These are phyloP conservation scores for Egretta garzetta DNA, from an alignment of 2,113 vertebrate species.

Conservation along the genomic window DNA sequence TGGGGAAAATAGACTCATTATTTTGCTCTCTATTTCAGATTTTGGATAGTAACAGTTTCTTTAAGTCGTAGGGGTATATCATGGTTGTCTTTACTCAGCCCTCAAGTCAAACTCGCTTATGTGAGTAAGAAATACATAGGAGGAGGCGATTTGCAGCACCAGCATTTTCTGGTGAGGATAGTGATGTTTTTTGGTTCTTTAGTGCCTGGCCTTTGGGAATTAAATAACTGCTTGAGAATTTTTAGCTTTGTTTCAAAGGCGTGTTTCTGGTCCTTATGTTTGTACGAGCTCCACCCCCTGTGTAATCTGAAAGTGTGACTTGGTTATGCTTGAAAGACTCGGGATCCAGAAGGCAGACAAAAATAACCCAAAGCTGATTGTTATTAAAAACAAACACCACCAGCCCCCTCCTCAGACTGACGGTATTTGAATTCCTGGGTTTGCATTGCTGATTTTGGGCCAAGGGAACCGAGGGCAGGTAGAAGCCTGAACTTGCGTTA, in stretches of 20 bases:
- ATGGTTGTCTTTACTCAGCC: background rate
- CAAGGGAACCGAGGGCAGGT: background rate
- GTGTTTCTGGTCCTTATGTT: background rate
- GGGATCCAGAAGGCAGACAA: background rate
- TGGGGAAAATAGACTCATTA: background rate
- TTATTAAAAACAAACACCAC: background rate
- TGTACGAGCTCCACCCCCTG: background rate
- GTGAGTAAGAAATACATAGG: background rate
- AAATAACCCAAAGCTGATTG: background rate
- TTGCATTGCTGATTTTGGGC: constrained; percentile 16
- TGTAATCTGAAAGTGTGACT: background rate
- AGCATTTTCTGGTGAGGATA: background rate
- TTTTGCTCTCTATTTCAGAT: background rate
- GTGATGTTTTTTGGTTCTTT: background rate
- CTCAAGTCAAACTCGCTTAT: background rate
- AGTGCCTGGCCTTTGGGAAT: background rate
- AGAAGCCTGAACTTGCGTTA: background rate
- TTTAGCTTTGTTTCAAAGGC: background rate
- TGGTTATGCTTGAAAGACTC: background rate
- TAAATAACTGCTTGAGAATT: background rate
- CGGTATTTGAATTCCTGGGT: constrained; percentile 13
- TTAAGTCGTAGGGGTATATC: background rate
- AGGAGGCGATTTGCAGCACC: background rate
- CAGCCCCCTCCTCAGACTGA: background rate
- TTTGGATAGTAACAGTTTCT: background rate